These are phyloP conservation scores for Lanius ludovicianus DNA, from an alignment of 2,113 vertebrate species.

Conservation along the genomic window DNA sequence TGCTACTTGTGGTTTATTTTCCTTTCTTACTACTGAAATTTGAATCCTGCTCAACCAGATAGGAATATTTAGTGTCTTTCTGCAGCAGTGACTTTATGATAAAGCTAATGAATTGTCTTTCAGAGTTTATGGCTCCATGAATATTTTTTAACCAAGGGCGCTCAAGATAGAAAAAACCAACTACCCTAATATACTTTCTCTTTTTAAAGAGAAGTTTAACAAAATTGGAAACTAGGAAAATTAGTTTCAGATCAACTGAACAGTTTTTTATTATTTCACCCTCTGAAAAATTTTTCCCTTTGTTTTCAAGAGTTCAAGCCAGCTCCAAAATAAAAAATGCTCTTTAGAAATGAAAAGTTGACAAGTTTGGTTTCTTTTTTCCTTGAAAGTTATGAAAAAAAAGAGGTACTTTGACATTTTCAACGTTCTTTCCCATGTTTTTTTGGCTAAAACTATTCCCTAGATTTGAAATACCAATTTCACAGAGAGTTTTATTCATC, in stretches of 20 bases:
- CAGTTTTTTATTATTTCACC: background rate
- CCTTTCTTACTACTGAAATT: background rate
- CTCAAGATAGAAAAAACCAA: background rate
- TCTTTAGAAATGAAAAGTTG: slow-evolving; percentile 6
- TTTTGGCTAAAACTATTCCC: background rate
- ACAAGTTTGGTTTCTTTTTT: background rate
- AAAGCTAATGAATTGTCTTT: background rate
- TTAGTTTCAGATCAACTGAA: background rate
- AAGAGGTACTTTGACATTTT: slow-evolving; percentile 13
- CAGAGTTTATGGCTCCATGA: background rate
- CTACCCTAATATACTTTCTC: background rate
- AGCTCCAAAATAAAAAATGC: slow-evolving; percentile 19
- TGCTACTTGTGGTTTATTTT: background rate
- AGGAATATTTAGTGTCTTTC: background rate
- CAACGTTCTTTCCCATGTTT: background rate
- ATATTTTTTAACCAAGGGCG: background rate
- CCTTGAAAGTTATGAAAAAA: background rate
- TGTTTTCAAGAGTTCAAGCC: background rate
- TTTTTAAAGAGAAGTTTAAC: background rate
- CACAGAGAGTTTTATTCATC: slow-evolving; percentile 13
- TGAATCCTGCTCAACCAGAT: background rate
- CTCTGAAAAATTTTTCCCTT: background rate
- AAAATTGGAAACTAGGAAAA: background rate
- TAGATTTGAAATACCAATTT: slow-evolving; percentile 22
- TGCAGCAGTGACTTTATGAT: background rate